A percentile compares a stretch with the other conserved stretches of the same genome.
These are phyloP conservation scores for Prunella fulvescens DNA, from an alignment of 2,113 vertebrate genomes.

Conservation along the genomic window DNA sequence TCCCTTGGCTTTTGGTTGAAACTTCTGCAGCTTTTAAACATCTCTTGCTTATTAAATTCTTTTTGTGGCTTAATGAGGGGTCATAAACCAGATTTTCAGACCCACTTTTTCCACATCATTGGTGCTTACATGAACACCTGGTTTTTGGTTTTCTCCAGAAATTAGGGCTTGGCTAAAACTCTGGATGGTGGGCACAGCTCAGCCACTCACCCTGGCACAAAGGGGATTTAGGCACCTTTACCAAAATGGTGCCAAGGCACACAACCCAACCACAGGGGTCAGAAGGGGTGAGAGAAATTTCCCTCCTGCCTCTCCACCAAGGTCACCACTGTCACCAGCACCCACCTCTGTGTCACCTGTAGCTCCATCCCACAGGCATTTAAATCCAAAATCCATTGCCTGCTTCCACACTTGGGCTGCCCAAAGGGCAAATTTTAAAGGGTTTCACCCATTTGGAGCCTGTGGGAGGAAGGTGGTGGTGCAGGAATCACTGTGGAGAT, in stretches of 20 bases:
- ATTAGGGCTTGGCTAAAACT: background rate
- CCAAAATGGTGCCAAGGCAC: background rate
- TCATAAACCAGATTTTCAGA: background rate
- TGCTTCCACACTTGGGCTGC: background rate
- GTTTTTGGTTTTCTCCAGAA: background rate
- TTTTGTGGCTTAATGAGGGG: background rate
- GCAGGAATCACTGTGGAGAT: background rate
- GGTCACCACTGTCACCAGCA: background rate
- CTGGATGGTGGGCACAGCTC: background rate
- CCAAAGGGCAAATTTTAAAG: background rate
- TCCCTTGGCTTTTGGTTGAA: background rate
- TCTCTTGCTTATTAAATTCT: background rate
- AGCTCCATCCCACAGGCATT: background rate
- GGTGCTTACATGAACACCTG: background rate
- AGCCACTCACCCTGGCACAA: background rate
- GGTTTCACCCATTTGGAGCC: background rate
- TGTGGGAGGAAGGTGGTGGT: background rate
- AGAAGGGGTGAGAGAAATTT: background rate
- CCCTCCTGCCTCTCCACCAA: accelerated
- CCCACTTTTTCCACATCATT: background rate
- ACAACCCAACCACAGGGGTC: background rate
- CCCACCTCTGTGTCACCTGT: background rate
- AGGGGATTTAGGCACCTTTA: background rate
- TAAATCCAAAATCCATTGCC: accelerated
- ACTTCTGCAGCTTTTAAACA: background rate